A percentile compares a stretch with the other conserved stretches of the same genome.
phyloP scores from a whole-genome alignment of 2,888 invertebrate genomes.

The Odiellus spinosus region DNA sequence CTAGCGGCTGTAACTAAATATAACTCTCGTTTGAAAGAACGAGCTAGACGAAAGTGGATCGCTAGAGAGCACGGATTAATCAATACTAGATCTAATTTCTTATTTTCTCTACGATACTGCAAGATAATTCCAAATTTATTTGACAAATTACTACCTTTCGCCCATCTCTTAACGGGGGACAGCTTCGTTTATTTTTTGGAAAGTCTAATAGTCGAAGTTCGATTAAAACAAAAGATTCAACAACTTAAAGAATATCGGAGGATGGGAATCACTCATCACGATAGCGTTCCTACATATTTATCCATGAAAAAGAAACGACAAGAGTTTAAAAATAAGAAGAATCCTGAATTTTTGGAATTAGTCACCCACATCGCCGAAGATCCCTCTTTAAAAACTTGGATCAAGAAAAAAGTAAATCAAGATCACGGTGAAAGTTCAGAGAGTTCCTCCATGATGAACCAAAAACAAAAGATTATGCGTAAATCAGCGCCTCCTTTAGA shows the following conservation, averaged over 20 bases:
- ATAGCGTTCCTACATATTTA: conserved; percentile 45
- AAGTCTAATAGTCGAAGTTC: conserved; percentile 44
- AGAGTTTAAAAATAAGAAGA: conserved; percentile 22
- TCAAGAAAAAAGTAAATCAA: too few relatives aligned
- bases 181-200: conserved; percentile 63
- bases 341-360: too few relatives aligned
- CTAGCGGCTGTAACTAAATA: conserved; percentile 53
- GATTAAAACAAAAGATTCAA: conserved; percentile 40
- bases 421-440: too few relatives aligned
- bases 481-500: conserved; percentile 40
- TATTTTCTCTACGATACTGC: conserved; percentile 53
- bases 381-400: too few relatives aligned
- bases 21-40: conserved; percentile 55
- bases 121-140: conserved; percentile 33
- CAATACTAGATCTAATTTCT: conserved; percentile 48
- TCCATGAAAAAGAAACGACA: conserved; percentile 46
- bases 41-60: conserved; percentile 51
- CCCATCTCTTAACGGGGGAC: conserved; percentile 54
- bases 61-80: conserved; percentile 65
- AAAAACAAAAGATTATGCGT: conserved; percentile 19
- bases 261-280: conserved; percentile 51
- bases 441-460: too few relatives aligned
- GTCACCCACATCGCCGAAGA: too few relatives aligned
- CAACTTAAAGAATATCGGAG: conserved; percentile 41
- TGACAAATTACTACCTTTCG: conserved; percentile 50